Evolutionary conservation across 2,113 vertebrate species (phyloP).

Genomic region (Micronisus gabar): DNA sequence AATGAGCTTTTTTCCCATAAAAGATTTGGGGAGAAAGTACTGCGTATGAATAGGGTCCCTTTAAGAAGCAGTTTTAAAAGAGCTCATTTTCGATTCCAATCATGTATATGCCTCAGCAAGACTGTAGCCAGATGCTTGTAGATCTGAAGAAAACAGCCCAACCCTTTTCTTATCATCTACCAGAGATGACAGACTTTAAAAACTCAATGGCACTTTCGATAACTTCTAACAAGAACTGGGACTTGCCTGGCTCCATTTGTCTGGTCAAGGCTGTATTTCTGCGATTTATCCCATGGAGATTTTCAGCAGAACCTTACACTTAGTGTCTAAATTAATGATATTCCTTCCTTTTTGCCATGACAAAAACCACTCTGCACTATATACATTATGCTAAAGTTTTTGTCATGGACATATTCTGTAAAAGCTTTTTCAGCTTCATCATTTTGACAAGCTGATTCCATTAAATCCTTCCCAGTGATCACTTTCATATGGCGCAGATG

Average conservation of each 20-base stretch:
- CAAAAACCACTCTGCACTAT: constrained; percentile 64
- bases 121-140: constrained; percentile 52
- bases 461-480: constrained; percentile 69
- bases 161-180: constrained; percentile 64
- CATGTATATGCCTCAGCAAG: constrained; percentile 63
- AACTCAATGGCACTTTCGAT: constrained; percentile 63
- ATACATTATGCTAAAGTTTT: constrained; percentile 73
- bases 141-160: constrained; percentile 61
- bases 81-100: constrained; percentile 61
- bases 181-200: constrained; percentile 64
- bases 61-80: constrained; percentile 57
- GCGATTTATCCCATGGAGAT: constrained; percentile 61
- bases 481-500: background rate
- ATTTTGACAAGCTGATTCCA: constrained; percentile 68
- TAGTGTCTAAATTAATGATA: constrained; percentile 73
- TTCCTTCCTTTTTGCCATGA: constrained; percentile 59
- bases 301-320: constrained; percentile 69
- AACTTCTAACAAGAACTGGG: constrained; percentile 65
- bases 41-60: constrained; percentile 48
- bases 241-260: constrained; percentile 65
- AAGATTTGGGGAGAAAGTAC: constrained; percentile 61
- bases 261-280: constrained; percentile 63
- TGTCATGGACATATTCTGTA: constrained; percentile 61
- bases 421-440: constrained; percentile 71
- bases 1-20: constrained; percentile 64